Conservation (phyloP, 2,888 invertebrate genomes). For the Pollenia angustigena region DNA sequence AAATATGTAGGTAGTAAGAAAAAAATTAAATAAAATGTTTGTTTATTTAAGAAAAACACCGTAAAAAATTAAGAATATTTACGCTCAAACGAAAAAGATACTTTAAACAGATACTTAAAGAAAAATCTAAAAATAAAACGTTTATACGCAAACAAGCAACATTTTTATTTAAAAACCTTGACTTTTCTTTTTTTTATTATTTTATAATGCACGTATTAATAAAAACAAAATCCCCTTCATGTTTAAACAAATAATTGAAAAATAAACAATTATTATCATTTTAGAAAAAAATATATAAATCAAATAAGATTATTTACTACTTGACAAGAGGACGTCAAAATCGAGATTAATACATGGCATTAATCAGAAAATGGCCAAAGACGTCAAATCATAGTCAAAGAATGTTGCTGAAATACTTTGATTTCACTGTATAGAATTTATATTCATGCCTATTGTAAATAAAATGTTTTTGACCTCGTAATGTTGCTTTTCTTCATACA, state of each 20-base stretch:
- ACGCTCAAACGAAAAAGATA: no score
- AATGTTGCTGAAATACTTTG: no score
- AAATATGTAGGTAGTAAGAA: background rate
- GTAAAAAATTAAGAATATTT: no score
- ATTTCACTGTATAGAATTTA: no score
- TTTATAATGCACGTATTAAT: background rate
- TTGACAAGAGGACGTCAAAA: background rate
- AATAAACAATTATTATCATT: constrained; percentile 40
- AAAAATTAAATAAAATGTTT: background rate
- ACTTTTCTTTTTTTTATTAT: constrained; percentile 30
- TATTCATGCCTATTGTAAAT: no score
- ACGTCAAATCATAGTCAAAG: no score
- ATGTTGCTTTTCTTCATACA: no score
- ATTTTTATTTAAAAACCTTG: constrained; percentile 31
- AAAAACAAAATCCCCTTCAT: constrained; percentile 19
- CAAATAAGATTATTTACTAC: background rate
- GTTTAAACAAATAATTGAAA: constrained; percentile 42
- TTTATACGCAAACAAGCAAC: background rate
- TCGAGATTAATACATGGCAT: no score
- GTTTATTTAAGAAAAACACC: background rate
- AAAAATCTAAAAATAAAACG: constrained; percentile 1
- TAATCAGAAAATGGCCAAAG: background rate
- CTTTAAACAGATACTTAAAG: background rate
- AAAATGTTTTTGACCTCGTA: no score
- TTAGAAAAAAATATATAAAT: background rate